Evolutionary conservation across 1,140 invertebrate species (phyloP).

Genomic region (Venturia canescens): DNA sequence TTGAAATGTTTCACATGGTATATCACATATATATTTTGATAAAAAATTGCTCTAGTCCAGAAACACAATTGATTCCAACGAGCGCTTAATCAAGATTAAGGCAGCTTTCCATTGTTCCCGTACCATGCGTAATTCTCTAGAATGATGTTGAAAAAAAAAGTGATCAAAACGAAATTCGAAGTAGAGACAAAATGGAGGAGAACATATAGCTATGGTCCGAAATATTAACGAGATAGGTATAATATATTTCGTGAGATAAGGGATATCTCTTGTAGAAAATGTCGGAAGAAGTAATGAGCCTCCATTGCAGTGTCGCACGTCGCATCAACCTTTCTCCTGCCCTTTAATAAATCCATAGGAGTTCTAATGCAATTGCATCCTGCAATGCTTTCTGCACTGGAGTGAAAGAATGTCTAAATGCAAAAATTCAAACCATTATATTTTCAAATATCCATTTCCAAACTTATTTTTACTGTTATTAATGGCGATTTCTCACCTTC

Average conservation of each 20-base stretch:
- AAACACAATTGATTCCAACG: too few species aligned
- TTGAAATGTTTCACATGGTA: too few species aligned
- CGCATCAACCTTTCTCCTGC: background rate
- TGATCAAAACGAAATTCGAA: slow-evolving; percentile 31
- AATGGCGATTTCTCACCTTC: too few species aligned
- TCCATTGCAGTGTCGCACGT: slow-evolving; percentile 20
- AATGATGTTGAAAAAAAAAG: slow-evolving; percentile 25
- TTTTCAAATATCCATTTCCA: background rate
- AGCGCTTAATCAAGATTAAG: background rate
- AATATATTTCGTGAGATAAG: slow-evolving; percentile 57
- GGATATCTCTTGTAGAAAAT: slow-evolving; percentile 57
- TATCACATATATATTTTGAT: too few species aligned
- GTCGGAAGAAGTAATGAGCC: slow-evolving; percentile 35
- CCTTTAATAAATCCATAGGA: background rate
- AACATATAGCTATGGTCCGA: slow-evolving; percentile 6
- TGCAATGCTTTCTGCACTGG: background rate
- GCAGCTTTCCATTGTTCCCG: background rate
- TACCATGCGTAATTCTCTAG: too few species aligned
- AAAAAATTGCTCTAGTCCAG: too few species aligned
- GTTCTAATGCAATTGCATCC: background rate
- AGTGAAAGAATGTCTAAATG: slow-evolving; percentile 49
- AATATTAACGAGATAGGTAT: slow-evolving; percentile 55
- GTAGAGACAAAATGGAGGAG: slow-evolving; percentile 24
- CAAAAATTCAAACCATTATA: slow-evolving; percentile 36
- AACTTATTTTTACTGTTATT: too few species aligned